Evolutionary conservation across 1,140 invertebrate genomes (phyloP).

Genomic region (Gonioctena quinquepunctata): DNA sequence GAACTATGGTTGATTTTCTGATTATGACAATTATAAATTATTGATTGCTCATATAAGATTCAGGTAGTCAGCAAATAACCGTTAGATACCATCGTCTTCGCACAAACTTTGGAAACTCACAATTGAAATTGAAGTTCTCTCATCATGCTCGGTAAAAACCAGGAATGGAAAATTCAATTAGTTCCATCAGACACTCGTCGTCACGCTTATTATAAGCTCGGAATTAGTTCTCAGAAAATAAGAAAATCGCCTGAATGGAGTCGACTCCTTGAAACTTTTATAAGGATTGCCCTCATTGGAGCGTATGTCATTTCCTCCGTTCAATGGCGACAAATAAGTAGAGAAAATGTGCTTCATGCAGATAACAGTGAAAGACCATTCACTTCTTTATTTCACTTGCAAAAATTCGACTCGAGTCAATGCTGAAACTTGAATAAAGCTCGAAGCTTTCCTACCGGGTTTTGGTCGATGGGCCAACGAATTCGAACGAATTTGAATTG

Average conservation of each 20-base stretch:
- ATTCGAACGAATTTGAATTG: too few relatives aligned
- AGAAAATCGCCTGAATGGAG: conserved; percentile 25
- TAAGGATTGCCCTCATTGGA: conserved; percentile 29
- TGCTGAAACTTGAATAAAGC: conserved; percentile 21
- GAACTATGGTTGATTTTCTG: too few relatives aligned
- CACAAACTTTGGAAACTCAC: too few relatives aligned
- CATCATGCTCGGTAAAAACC: neutral
- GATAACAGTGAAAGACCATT: conserved; percentile 41
- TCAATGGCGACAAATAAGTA: conserved; percentile 35
- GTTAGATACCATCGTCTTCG: too few relatives aligned
- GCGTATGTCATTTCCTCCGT: conserved; percentile 33
- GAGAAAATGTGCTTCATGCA: conserved; percentile 36
- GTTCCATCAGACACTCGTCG: neutral
- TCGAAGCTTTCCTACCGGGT: neutral
- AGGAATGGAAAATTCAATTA: conserved; percentile 2
- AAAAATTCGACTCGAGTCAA: conserved; percentile 38
- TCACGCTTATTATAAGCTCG: conserved; percentile 20
- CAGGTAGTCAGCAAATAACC: too few relatives aligned
- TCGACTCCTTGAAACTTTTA: conserved; percentile 23
- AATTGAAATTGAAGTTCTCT: too few relatives aligned
- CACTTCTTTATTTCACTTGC: conserved; percentile 41
- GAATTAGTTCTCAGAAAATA: conserved; percentile 26
- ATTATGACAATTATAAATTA: too few relatives aligned
- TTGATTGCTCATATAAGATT: too few relatives aligned
- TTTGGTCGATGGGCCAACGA: neutral